Evolutionary conservation across 2,888 invertebrate species (phyloP).

Genomic region (Petrolisthes manimaculis): DNA sequence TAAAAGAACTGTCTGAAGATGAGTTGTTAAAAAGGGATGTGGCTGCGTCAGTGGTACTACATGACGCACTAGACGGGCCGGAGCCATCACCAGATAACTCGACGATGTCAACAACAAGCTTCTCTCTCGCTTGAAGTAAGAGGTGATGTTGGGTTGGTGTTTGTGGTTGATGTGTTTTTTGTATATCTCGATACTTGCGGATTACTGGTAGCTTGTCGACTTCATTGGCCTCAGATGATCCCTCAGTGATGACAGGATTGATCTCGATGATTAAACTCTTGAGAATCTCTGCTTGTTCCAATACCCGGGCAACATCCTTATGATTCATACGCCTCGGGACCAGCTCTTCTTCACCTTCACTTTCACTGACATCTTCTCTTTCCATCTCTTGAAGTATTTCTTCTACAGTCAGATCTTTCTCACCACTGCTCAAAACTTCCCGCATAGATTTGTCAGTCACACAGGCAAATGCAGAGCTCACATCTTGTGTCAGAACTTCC

Average conservation of each 20-base stretch:
- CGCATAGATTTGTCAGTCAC: neutral
- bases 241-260: neutral
- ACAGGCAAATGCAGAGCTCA: conserved; percentile 3
- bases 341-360: too few relatives aligned
- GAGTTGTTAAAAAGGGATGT: neutral
- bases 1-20: neutral
- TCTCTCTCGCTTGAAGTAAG: accelerated
- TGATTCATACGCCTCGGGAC: neutral
- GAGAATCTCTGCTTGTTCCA: neutral
- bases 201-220: neutral
- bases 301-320: too few relatives aligned
- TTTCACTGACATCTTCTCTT: neutral
- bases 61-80: neutral
- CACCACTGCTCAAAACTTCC: conserved; percentile 3
- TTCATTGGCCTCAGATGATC: neutral
- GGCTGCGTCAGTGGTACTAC: too few relatives aligned
- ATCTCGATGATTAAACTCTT: too few relatives aligned
- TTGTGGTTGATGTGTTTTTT: too few relatives aligned
- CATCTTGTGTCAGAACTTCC: neutral
- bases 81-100: neutral
- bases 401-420: neutral
- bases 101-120: accelerated
- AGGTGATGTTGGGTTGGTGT: too few relatives aligned
- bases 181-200: neutral
- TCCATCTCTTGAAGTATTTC: neutral